A percentile compares a stretch with the other conserved stretches of the same genome.
These are phyloP conservation scores for Meda fulgida DNA, from an alignment of 2,797 vertebrate genomes.

Conservation along the genomic window DNA sequence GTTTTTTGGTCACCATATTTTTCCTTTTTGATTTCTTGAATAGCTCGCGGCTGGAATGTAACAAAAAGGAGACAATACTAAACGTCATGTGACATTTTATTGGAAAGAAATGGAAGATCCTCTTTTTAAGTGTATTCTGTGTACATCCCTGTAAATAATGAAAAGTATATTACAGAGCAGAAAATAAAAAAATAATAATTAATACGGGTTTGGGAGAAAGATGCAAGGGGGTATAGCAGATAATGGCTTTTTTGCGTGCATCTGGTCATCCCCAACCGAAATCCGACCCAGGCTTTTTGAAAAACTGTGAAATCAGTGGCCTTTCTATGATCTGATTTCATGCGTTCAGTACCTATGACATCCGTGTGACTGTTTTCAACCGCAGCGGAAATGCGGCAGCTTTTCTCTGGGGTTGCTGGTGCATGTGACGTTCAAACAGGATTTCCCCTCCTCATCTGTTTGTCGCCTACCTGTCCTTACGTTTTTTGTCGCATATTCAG, in stretches of 20 bases:
- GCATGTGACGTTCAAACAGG: conserved; percentile 80
- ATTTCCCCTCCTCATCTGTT: conserved; percentile 61
- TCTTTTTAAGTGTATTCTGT: conserved; percentile 88
- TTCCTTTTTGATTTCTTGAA: conserved; percentile 73
- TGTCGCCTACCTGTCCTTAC: conserved; percentile 73
- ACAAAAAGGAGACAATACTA: conserved; percentile 67
- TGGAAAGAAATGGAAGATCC: conserved; percentile 63
- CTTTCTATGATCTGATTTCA: conserved; percentile 69
- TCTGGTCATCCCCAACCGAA: conserved; percentile 68
- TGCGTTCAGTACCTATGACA: conserved; percentile 68
- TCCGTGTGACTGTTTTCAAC: conserved; percentile 68
- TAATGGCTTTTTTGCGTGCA: conserved; percentile 70
- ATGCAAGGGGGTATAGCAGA: conserved; percentile 57
- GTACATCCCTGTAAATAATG: conserved; percentile 87
- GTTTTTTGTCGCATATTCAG: conserved; percentile 79
- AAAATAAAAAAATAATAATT: conserved; percentile 68
- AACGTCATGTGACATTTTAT: conserved; percentile 60
- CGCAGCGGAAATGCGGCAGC: conserved; percentile 69
- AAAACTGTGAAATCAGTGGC: conserved; percentile 48
- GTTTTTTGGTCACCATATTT: conserved; percentile 60
- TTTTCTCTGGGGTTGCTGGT: conserved; percentile 78
- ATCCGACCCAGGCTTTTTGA: conserved; percentile 62
- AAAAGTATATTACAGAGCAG: conserved; percentile 73
- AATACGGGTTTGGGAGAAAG: conserved; percentile 70
- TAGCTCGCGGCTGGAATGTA: conserved; percentile 82